These are phyloP conservation scores for Melinaea menophilus DNA, from an alignment of 2,888 invertebrate species.

Conservation along the genomic window DNA sequence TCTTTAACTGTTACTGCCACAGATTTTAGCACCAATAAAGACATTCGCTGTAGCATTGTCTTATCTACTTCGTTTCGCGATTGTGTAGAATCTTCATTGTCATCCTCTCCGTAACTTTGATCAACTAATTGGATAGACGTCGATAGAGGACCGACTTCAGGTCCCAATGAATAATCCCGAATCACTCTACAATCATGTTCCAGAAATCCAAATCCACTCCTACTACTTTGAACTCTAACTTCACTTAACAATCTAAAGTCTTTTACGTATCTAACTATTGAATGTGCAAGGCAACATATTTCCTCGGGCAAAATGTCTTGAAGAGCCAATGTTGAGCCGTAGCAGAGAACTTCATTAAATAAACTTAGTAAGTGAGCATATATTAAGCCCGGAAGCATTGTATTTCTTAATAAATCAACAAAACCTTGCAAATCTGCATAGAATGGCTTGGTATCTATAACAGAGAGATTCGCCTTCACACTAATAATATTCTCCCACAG, in stretches of 20 bases:
- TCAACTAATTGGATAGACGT: constrained; percentile 67
- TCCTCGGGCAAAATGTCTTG: constrained; percentile 93
- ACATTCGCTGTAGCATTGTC: constrained; percentile 90
- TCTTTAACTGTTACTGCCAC: constrained; percentile 94
- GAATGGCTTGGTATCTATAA: constrained; percentile 92
- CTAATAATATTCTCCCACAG: constrained; percentile 95
- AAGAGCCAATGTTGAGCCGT: constrained; percentile 92
- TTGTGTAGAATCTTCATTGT: constrained; percentile 53
- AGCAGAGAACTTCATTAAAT: constrained; percentile 93
- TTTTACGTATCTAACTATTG: constrained; percentile 91
- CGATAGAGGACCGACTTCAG: constrained; percentile 55
- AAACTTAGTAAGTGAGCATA: constrained; percentile 91
- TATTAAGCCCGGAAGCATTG: constrained; percentile 86
- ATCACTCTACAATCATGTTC: constrained; percentile 65
- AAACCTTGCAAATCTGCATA: constrained; percentile 90
- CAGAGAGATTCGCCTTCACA: constrained; percentile 92
- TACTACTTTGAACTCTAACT: constrained; percentile 63
- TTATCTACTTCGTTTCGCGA: constrained; percentile 81
- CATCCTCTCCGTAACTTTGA: constrained; percentile 69
- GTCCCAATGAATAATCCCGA: constrained; percentile 58
- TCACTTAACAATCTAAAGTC: constrained; percentile 86
- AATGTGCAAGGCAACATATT: constrained; percentile 90
- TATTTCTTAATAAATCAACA: constrained; percentile 83
- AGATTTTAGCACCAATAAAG: constrained; percentile 90
- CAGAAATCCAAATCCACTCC: constrained; percentile 68